Conservation (phyloP, 53 echinoderm and acorn worm genomes). For the Actinopyga echinites region DNA sequence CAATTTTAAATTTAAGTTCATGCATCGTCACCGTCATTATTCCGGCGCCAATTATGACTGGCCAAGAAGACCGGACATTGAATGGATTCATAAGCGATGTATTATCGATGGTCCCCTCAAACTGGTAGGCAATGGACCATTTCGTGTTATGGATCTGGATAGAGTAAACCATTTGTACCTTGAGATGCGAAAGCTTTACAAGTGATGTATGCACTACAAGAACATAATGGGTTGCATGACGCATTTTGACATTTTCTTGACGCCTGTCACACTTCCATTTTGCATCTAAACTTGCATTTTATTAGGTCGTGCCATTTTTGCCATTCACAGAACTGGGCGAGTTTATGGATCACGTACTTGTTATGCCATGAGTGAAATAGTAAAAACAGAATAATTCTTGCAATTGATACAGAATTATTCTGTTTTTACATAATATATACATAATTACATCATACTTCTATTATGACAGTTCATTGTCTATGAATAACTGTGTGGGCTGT, state of each 20-base stretch:
- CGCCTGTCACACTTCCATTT: background rate
- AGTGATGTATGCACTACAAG: background rate
- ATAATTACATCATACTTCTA: too few species aligned
- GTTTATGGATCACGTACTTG: slow-evolving; percentile 22
- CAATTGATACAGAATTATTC: too few species aligned
- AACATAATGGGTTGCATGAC: background rate
- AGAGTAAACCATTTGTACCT: background rate
- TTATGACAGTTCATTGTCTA: slow-evolving; percentile 24
- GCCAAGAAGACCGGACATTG: slow-evolving; percentile 22
- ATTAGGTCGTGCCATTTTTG: slow-evolving; percentile 4
- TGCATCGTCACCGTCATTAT: slow-evolving; percentile 4
- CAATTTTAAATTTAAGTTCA: slow-evolving; percentile 20
- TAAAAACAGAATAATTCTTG: background rate
- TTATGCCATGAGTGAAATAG: slow-evolving; percentile 6
- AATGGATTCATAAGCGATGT: slow-evolving; percentile 26
- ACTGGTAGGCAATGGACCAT: slow-evolving; percentile 15
- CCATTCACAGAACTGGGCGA: slow-evolving; percentile 1
- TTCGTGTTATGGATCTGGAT: slow-evolving; percentile 3
- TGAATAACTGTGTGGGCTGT: slow-evolving; percentile 17
- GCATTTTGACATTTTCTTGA: slow-evolving; percentile 5
- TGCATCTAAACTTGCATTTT: slow-evolving; percentile 1
- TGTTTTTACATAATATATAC: too few species aligned
- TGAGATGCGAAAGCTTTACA: slow-evolving; percentile 7
- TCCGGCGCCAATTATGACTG: slow-evolving; percentile 10
- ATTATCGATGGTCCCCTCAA: slow-evolving; percentile 31